Percentiles rank a stretch among this genome's conserved stretches.
Evolutionary conservation across 2,888 invertebrate genomes (phyloP).

Genomic region (Nemoura dubitans): DNA sequence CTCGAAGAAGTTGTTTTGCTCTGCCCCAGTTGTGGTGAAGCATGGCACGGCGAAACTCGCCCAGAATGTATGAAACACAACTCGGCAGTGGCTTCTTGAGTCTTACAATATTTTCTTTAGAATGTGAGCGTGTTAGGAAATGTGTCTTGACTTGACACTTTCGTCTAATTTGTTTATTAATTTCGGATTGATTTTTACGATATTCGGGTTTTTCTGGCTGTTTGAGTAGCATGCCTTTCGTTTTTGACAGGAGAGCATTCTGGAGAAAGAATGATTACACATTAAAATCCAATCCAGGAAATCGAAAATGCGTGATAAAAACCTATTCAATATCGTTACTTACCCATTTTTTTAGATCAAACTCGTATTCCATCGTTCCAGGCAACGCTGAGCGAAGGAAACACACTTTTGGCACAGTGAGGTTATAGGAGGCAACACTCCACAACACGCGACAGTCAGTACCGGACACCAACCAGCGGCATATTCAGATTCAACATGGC

Average conservation of each 20-base stretch:
- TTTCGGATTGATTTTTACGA: background rate
- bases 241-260: background rate
- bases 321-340: background rate
- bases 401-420: too few relatives aligned
- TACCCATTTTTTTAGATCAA: background rate
- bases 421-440: too few relatives aligned
- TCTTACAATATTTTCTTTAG: background rate
- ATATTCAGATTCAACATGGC: too few relatives aligned
- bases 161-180: background rate
- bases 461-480: too few relatives aligned
- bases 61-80: background rate
- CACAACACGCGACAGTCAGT: too few relatives aligned
- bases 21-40: background rate
- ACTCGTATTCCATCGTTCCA: background rate
- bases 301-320: background rate
- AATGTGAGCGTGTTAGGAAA: background rate
- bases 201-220: background rate
- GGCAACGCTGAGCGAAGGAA: background rate
- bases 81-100: background rate
- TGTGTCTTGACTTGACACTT: background rate
- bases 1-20: background rate
- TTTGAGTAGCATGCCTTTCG: background rate
- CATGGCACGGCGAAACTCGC: background rate
- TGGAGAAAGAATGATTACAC: background rate
- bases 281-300: background rate